Evolutionary conservation across 2,888 invertebrate genomes (phyloP), one percentile per base, ranked within the genome.

Genomic region (Blomia tropicalis): DNA sequence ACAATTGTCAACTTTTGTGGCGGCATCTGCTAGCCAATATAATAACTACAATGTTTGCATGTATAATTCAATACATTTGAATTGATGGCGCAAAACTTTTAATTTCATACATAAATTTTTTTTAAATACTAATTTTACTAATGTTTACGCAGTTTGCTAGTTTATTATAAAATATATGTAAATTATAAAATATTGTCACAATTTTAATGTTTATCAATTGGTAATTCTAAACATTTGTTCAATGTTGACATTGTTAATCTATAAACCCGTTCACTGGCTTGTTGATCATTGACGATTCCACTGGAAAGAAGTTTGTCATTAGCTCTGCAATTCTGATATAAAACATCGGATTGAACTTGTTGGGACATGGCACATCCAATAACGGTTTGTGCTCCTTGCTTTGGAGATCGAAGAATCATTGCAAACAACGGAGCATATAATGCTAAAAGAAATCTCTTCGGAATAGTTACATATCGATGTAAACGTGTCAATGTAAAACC

Each of bases 401-500:
- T 77, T 1, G 85, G 79, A 23, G 82, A 81, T 66, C 83, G 78
- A 79, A 87, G 80, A 72, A 81, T 83, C 32, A 85, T 72, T 41
- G 83, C 76, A 4, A 83, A 81, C 5, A 86, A 71, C 0, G 87
- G 86, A 0, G 81, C 77, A 73, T 85, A 79, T 2, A 84, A 65
- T 30, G 85, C 72, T 70, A 82, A 83, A 71, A 83, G 83, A 70
- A 83, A 83, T 83, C 85, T 85, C 70, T 77, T 81, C 43, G 77
- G 70, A 56, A 14, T 4, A 23, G 73, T 73, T 75, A 66, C 81
- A 70, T 80, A 79, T 74, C 85, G 79, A 71, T 84, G 85, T 56
- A 87, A 74, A 66, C 82, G 82, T 0, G 87, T 87, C 68, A 82
- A 83, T 53, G 83, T 83, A 76, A 85, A 85, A 5, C 87, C 87